phyloP scores from a whole-genome alignment of 2,113 vertebrate genomes.

The Bungarus multicinctus region DNA sequence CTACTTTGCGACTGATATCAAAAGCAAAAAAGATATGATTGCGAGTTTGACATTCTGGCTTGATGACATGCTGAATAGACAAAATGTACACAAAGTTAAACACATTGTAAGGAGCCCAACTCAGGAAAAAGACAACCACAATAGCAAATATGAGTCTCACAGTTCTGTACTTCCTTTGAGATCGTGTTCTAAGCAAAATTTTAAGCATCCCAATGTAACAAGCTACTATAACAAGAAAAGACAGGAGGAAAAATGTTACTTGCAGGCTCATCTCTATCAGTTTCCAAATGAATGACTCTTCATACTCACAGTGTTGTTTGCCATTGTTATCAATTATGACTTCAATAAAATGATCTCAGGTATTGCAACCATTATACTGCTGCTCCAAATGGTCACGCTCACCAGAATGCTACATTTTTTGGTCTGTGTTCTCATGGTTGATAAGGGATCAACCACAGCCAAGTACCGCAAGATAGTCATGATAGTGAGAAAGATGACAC shows the following conservation, averaged over 20 bases:
- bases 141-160: conserved; percentile 87
- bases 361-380: conserved; percentile 69
- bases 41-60: conserved; percentile 54
- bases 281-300: conserved; percentile 35
- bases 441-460: conserved; percentile 81
- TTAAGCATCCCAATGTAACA: conserved; percentile 82
- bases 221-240: conserved; percentile 73
- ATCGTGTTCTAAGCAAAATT: conserved; percentile 72
- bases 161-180: conserved; percentile 77
- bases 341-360: conserved; percentile 69
- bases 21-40: conserved; percentile 61
- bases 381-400: conserved; percentile 71
- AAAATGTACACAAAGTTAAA: conserved; percentile 75
- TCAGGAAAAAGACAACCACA: conserved; percentile 84
- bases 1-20: conserved; percentile 75
- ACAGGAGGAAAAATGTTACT: conserved; percentile 78
- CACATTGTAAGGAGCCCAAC: conserved; percentile 90
- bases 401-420: conserved; percentile 56
- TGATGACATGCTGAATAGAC: neutral
- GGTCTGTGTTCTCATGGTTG: conserved; percentile 64
- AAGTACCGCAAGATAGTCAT: conserved; percentile 85
- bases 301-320: conserved; percentile 57
- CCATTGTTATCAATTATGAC: neutral
- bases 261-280: conserved; percentile 72
- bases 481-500: conserved; percentile 81